Conservation (phyloP, 2,888 invertebrate genomes). For the Branchellion lobata region DNA sequence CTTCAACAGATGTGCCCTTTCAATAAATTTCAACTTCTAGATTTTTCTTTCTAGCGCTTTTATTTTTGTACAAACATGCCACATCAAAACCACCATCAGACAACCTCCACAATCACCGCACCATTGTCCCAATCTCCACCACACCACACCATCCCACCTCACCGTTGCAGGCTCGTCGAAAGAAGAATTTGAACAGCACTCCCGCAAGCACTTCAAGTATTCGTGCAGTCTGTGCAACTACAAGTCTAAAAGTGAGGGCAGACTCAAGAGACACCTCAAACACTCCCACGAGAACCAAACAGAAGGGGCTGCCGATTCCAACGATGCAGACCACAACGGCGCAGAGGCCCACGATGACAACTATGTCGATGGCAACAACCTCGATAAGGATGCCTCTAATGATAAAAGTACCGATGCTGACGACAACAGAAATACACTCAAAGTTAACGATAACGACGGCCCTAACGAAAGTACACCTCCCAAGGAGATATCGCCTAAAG, state of each 20-base stretch:
- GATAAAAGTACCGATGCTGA: not conserved
- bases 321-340: not conserved
- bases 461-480: not conserved
- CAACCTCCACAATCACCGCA: no score
- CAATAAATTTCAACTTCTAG: no score
- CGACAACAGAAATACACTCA: not conserved
- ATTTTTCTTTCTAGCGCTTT: no score
- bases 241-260: slow-evolving; percentile 32
- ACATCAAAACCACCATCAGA: no score
- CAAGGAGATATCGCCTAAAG: not conserved
- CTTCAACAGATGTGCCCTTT: no score
- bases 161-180: not conserved
- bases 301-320: slow-evolving; percentile 8
- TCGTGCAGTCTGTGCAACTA: slow-evolving; percentile 38
- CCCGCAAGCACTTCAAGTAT: slow-evolving; percentile 24
- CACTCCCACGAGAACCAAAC: slow-evolving; percentile 12
- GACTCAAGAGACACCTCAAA: slow-evolving; percentile 26
- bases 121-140: not conserved
- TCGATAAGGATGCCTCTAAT: not conserved
- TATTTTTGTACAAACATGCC: no score
- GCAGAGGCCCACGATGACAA: not conserved
- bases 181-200: slow-evolving; percentile 22
- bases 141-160: no score
- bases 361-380: not conserved
- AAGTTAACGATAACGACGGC: not conserved